Conservation (phyloP, 2,113 vertebrate species). For the Gasterosteus aculeatus region DNA sequence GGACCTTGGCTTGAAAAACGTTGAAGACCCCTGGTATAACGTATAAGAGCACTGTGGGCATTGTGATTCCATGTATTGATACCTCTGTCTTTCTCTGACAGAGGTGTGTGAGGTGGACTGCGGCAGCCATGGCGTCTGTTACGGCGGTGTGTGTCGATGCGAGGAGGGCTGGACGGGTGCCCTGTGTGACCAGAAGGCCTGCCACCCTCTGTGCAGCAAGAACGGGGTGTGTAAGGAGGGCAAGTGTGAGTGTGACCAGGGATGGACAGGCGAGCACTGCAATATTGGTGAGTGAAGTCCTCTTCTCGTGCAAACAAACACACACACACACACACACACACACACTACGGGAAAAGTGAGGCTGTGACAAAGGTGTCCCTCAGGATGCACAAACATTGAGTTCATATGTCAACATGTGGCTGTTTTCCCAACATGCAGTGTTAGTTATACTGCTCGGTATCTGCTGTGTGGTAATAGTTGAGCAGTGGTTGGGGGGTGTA, state of each 20-base stretch:
- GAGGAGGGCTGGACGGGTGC: slow-evolving; percentile 95
- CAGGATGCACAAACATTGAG: background rate
- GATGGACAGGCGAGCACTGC: slow-evolving; percentile 98
- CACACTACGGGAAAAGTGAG: background rate
- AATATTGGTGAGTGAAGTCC: slow-evolving; percentile 89
- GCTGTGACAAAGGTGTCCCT: background rate
- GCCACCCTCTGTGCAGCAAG: slow-evolving; percentile 93
- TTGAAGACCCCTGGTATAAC: too few relatives aligned
- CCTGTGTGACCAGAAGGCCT: slow-evolving; percentile 91
- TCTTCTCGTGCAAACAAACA: background rate
- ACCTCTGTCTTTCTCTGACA: slow-evolving; percentile 59
- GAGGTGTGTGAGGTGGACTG: slow-evolving; percentile 93
- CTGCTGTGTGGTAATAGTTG: slow-evolving; percentile 5
- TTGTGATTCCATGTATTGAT: background rate
- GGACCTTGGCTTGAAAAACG: too few relatives aligned
- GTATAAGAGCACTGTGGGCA: background rate
- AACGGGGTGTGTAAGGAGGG: slow-evolving; percentile 96
- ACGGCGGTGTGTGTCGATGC: slow-evolving; percentile 91
- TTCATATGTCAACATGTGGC: background rate
- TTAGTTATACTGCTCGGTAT: background rate
- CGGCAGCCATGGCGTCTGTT: slow-evolving; percentile 89
- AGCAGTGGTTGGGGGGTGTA: background rate
- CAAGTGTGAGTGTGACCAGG: slow-evolving; percentile 98
- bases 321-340: background rate
- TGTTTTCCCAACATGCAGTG: background rate